Evolutionary conservation across 2,888 invertebrate genomes (phyloP).

Genomic region (Hyppa rectilinea): DNA sequence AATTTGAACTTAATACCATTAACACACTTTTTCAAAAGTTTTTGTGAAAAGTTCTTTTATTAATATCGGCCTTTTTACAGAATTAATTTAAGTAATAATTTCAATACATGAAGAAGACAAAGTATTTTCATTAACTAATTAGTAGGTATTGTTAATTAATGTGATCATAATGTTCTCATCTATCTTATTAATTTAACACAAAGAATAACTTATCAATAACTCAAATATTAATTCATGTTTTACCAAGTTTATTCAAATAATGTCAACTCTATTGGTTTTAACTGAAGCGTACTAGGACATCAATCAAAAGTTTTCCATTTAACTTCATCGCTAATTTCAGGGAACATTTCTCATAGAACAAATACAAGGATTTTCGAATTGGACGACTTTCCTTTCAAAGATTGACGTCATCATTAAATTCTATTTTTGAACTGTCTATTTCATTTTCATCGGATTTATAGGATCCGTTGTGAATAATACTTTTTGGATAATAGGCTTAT

Average conservation of each 20-base stretch:
- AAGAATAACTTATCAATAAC: slow-evolving; percentile 22
- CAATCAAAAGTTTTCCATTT: slow-evolving; percentile 64
- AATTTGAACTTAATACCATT: too few relatives aligned
- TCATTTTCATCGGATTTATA: not conserved
- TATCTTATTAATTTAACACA: slow-evolving; percentile 2
- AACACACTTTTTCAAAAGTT: too few relatives aligned
- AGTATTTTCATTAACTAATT: not conserved
- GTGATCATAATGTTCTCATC: not conserved
- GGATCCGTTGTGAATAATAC: not conserved
- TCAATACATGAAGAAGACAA: too few relatives aligned
- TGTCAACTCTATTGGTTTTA: slow-evolving; percentile 49
- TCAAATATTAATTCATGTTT: slow-evolving; percentile 50
- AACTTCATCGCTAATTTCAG: slow-evolving; percentile 54
- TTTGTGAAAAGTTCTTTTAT: too few relatives aligned
- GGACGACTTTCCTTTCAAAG: slow-evolving; percentile 8
- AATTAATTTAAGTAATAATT: too few relatives aligned
- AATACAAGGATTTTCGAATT: slow-evolving; percentile 44
- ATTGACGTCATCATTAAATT: slow-evolving; percentile 35
- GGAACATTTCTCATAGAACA: slow-evolving; percentile 48
- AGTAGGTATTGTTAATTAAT: not conserved
- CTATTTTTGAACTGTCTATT: slow-evolving; percentile 2
- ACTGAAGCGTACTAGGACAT: slow-evolving; percentile 49
- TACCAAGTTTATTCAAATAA: slow-evolving; percentile 42
- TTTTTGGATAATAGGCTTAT: not conserved
- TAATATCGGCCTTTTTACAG: too few relatives aligned